phyloP scores from a whole-genome alignment of 2,888 invertebrate genomes.

The Choreutis nemorana region DNA sequence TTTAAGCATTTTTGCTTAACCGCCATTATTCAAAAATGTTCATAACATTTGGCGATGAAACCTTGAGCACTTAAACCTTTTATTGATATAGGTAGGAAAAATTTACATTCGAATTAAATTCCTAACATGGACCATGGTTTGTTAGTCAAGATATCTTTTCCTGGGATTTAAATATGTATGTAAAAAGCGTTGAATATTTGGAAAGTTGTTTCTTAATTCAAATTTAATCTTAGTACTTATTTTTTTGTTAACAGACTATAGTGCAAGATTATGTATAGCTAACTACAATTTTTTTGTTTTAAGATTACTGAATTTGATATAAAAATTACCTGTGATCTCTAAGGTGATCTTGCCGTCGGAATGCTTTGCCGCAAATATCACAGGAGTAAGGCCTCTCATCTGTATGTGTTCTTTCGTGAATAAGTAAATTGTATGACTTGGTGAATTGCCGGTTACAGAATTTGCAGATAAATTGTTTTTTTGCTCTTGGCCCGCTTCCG shows the following conservation, averaged over 20 bases:
- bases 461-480: constrained; percentile 98
- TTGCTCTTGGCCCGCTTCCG: constrained; percentile 80
- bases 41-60: constrained; percentile 53
- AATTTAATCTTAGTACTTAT: constrained; percentile 4
- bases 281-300: not conserved
- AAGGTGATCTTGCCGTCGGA: constrained; percentile 95
- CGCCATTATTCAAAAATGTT: constrained; percentile 59
- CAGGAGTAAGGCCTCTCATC: constrained; percentile 97
- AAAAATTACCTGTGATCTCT: constrained; percentile 85
- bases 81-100: constrained; percentile 58
- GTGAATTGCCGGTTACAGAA: constrained; percentile 98
- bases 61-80: constrained; percentile 43
- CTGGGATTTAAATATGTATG: too few relatives aligned
- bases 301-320: constrained; percentile 1
- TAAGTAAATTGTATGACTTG: constrained; percentile 96
- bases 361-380: constrained; percentile 97
- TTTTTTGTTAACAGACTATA: constrained; percentile 2
- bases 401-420: constrained; percentile 97
- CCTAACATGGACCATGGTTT: too few relatives aligned
- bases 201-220: not conserved
- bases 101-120: too few relatives aligned
- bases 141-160: too few relatives aligned
- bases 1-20: constrained; percentile 48
- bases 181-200: not conserved
- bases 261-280: not conserved